Conservation (phyloP, 23 tunicate genomes). For the Aplidium turbinatum region DNA sequence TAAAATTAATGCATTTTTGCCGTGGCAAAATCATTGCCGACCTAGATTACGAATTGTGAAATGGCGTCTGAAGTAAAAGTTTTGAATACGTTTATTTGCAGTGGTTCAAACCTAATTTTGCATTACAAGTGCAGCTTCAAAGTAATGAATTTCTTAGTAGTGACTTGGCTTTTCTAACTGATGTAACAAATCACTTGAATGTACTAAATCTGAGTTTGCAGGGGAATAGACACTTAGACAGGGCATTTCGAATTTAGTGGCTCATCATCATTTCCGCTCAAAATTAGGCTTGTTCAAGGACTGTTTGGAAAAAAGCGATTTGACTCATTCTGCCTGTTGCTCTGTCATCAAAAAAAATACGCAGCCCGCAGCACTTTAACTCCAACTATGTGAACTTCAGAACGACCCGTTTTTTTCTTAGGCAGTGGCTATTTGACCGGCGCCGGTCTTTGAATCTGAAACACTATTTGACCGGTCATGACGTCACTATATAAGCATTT, state of each 20-base stretch:
- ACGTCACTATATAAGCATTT: too few relatives aligned
- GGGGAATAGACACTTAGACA: constrained; percentile 35
- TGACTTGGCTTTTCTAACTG: constrained; percentile 10
- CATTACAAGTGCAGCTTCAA: constrained; percentile 30
- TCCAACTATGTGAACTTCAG: constrained; percentile 31
- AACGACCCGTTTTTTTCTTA: constrained; percentile 2
- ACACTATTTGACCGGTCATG: too few relatives aligned
- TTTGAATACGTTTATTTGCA: too few relatives aligned
- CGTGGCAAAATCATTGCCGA: too few relatives aligned
- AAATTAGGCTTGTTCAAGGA: constrained; percentile 12
- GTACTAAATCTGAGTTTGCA: constrained; percentile 40
- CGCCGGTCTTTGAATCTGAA: too few relatives aligned
- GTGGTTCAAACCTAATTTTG: too few relatives aligned
- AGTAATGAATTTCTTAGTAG: constrained; percentile 36
- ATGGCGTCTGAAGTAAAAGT: too few relatives aligned
- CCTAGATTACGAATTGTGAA: too few relatives aligned
- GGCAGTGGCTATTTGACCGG: too few relatives aligned
- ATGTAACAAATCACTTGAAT: constrained; percentile 40
- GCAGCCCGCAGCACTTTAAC: constrained; percentile 17
- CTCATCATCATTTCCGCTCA: constrained; percentile 25
- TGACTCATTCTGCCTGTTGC: constrained; percentile 18
- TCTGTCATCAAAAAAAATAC: constrained; percentile 29
- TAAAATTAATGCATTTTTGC: too few relatives aligned
- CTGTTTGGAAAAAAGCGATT: constrained; percentile 12
- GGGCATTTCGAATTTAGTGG: constrained; percentile 24